These are phyloP conservation scores for Drosophila vallismaia DNA, from an alignment of 2,888 invertebrate genomes.

Conservation along the genomic window DNA sequence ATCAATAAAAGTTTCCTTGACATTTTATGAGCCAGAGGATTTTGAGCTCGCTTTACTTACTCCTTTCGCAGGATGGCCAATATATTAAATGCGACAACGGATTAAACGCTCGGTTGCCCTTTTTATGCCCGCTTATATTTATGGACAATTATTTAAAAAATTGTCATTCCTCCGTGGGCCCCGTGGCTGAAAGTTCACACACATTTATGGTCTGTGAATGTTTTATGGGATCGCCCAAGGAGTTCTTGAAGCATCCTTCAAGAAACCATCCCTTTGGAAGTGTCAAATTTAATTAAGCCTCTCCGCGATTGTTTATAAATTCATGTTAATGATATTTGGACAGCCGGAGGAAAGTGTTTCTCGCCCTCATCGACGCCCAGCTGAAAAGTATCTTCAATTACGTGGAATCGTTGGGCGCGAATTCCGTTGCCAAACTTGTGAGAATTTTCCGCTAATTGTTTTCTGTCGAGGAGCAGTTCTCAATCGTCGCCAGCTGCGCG, in stretches of 20 bases:
- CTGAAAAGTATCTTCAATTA: constrained; percentile 70
- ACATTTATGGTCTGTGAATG: constrained; percentile 42
- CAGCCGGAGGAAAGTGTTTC: constrained; percentile 13
- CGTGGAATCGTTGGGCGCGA: constrained; percentile 61
- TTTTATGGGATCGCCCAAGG: constrained; percentile 22
- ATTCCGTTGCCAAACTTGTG: constrained; percentile 49
- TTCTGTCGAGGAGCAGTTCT: constrained; percentile 39
- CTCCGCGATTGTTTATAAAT: constrained; percentile 77
- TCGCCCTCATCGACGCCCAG: constrained; percentile 14
- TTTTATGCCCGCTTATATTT: constrained; percentile 63
- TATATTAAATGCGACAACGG: constrained; percentile 60
- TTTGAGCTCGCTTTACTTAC: constrained; percentile 36
- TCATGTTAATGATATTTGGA: constrained; percentile 77
- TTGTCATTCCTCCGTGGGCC: constrained; percentile 12
- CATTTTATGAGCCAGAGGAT: constrained; percentile 64
- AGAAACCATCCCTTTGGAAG: constrained; percentile 30
- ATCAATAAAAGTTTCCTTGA: constrained; percentile 67
- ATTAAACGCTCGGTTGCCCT: constrained; percentile 69
- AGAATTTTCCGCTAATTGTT: constrained; percentile 74
- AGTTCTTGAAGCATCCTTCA: not conserved
- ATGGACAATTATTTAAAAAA: constrained; percentile 70
- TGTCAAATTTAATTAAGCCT: constrained; percentile 73
- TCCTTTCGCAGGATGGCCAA: constrained; percentile 46
- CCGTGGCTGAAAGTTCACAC: constrained; percentile 24
- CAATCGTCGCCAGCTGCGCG: constrained; percentile 45